Conservation (phyloP, 2,113 vertebrate species). For the Neogobius melanostomus region DNA sequence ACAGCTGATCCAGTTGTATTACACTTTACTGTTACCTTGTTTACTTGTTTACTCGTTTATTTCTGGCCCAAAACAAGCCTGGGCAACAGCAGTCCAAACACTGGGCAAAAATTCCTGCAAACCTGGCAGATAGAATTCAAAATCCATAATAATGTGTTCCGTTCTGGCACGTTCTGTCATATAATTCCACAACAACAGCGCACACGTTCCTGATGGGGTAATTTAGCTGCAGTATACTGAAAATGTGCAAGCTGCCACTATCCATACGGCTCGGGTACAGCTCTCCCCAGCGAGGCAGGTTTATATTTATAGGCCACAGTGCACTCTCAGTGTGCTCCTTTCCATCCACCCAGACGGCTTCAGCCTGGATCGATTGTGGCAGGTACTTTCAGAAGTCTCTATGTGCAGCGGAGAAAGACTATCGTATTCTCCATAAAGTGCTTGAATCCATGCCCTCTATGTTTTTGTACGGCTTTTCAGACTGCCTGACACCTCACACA, state of each 20-base stretch:
- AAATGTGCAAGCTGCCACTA: constrained; percentile 23
- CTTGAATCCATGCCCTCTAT: constrained; percentile 22
- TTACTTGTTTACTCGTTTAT: too few relatives aligned
- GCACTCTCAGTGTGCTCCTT: constrained; percentile 23
- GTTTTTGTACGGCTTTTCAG: constrained; percentile 20
- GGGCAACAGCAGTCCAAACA: too few relatives aligned
- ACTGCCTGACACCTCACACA: neutral
- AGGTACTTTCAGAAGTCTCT: constrained; percentile 30
- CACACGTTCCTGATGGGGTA: neutral
- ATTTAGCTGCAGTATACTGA: constrained; percentile 4
- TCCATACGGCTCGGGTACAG: constrained; percentile 19
- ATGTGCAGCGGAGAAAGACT: constrained; percentile 36
- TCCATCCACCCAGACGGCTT: constrained; percentile 8
- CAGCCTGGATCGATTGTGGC: constrained; percentile 40
- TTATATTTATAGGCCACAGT: constrained; percentile 52
- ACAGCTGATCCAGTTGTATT: too few relatives aligned
- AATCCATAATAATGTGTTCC: neutral
- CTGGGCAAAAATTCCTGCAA: too few relatives aligned
- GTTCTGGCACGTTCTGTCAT: neutral
- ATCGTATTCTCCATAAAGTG: constrained; percentile 47
- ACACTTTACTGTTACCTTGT: too few relatives aligned
- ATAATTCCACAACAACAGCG: neutral
- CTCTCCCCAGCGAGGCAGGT: constrained; percentile 33
- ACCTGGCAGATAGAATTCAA: neutral
- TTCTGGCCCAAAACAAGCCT: too few relatives aligned